phyloP scores from a whole-genome alignment of 2,797 vertebrate species.

The Picus viridis region DNA sequence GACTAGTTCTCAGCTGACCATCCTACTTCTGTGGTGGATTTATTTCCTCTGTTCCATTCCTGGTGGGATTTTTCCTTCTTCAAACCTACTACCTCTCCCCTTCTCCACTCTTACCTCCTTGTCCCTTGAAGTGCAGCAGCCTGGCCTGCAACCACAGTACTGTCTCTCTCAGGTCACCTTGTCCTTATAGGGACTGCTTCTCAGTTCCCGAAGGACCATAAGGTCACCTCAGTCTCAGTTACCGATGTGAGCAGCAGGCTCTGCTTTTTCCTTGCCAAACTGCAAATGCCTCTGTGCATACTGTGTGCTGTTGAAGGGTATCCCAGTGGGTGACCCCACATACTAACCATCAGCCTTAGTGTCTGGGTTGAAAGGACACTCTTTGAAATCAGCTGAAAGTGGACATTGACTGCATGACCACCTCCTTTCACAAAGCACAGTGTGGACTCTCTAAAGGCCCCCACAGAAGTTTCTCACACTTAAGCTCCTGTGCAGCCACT shows the following conservation, averaged over 20 bases:
- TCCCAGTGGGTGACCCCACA: not conserved
- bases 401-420: not conserved
- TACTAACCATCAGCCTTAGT: not conserved
- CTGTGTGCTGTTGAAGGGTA: fast-evolving
- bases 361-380: not conserved
- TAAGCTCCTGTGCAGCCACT: not conserved
- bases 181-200: not conserved
- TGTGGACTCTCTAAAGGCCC: not conserved
- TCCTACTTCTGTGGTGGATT: not conserved
- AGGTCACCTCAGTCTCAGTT: not conserved
- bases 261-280: not conserved
- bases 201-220: not conserved
- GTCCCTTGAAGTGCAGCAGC: not conserved
- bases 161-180: not conserved
- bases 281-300: not conserved
- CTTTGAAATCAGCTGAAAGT: not conserved
- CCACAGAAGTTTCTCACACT: not conserved
- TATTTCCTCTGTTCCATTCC: not conserved
- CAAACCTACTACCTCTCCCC: not conserved
- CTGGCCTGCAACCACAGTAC: not conserved
- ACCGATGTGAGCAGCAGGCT: not conserved
- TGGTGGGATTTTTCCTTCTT: not conserved
- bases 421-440: not conserved
- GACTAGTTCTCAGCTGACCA: not conserved
- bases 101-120: not conserved